Evolutionary conservation across 2,888 invertebrate genomes (phyloP), one percentile per base, ranked within the genome.

Genomic region (Taphrorychus bicolor): DNA sequence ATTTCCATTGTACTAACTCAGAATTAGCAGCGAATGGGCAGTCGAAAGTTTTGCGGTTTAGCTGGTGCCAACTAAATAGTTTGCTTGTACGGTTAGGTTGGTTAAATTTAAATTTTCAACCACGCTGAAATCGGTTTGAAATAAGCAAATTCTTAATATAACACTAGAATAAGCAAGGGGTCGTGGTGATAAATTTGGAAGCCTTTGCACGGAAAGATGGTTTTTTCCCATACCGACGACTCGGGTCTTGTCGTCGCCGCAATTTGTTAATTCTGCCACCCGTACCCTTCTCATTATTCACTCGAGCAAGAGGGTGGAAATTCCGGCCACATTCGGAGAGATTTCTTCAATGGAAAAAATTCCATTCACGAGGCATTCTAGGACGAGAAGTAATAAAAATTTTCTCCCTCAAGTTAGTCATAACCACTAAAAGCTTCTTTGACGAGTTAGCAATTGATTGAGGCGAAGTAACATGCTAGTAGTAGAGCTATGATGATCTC

Each of bases 211-310:
- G 14, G 11, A 3, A 1, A 45, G 45, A 18, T 18, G 62, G 5
- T 32, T 62, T 62, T 62, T 62, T 62, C 52, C 45, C 54, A 14
- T 52, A 41, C 32, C 53, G 24, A 24, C 22, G 22, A 16, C 52
- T 53, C 60, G 60, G 41, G 52, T 62, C 24, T 62, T 45, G 62
- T 45, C 62, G 54, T 52, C 56, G 41, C 60, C 52, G 62, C 62
- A 62, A 62, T 62, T 62, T 62, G 62, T 62, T 62, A 54, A 62
- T 62, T 62, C 54, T 53, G 53, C 41, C 53, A 60, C 60, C 53
- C 60, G n/a, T 24, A 41, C 24, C 62, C 54, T 41, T 61, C 53
- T 53, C 61, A 61, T 61, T 53, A 61, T 61, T 61, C 61, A 53
- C 41, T 60, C 42, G 18, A 24, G 21, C 32, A 32, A 7, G 53